Evolutionary conservation across 2,888 invertebrate species (phyloP), one percentile per base, ranked within the genome.

Genomic region (Xanthorhoe designata): DNA sequence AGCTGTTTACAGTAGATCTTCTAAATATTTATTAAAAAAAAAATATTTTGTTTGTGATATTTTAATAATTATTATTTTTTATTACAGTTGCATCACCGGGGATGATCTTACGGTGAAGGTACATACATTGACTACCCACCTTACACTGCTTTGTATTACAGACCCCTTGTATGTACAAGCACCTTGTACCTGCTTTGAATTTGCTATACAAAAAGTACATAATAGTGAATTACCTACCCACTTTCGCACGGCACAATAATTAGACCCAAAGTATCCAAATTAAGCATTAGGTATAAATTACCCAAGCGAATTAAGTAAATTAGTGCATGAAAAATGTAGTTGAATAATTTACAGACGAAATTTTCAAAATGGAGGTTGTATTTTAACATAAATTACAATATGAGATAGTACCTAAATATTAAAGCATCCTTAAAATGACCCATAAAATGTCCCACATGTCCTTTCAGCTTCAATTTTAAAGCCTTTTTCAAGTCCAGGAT

Each of bases 31-130:
- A 13, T n/a, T n/a, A 2, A 13, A 42, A 13, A 42, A 42, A 13
- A 3, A 13, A 5, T 8, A 42, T 3, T 45, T 47, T 47, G 2
- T 47, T 47, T 47, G 6, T 17, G 47, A 61, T 32, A 45, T 35
- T 38, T 56, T 55, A 69, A 66, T 53, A 19, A 53, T 51, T 51
- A 68, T 9, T 17, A 50, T 58, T 86, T 86, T 85, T 78, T 71
- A 78, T 89, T 89, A 45, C 89, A 89, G 89, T 85, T 87, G 79
- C 78, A 64, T 75, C 78, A 75, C 79, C 80, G 85, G 86, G 85
- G 86, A 91, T 91, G 91, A 79, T 89, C 86, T 88, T 86, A 89
- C 84, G 83, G 82, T 82, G 77, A 90, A 91, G 92, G 92, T 92
- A 91, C 50, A 64, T 19, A 64, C 17, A 57, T 73, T 72, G 70